Conservation (phyloP, 2,888 invertebrate species). For the Bedellia somnulentella region DNA sequence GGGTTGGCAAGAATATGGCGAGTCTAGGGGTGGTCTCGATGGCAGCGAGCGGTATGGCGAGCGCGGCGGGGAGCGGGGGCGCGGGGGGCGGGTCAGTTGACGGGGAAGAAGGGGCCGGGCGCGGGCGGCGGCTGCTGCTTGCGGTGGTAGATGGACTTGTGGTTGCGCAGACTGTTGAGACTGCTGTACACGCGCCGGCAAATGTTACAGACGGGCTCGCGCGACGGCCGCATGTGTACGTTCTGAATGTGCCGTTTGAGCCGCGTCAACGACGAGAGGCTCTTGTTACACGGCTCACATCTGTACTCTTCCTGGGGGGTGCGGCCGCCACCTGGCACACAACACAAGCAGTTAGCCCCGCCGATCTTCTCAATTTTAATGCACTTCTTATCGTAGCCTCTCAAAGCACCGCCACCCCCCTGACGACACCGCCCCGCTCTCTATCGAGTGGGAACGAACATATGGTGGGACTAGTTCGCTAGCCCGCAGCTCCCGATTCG, state of each 20-base stretch:
- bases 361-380: constrained; percentile 52
- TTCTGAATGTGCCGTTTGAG: constrained; percentile 91
- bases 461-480: not conserved
- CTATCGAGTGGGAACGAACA: not conserved
- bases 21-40: constrained; percentile 38
- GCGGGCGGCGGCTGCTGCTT: constrained; percentile 68
- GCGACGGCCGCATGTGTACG: constrained; percentile 87
- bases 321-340: constrained; percentile 73
- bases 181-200: constrained; percentile 92
- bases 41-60: constrained; percentile 55
- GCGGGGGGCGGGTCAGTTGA: constrained; percentile 33
- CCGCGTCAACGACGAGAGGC: constrained; percentile 81
- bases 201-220: constrained; percentile 90
- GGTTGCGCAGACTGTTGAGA: constrained; percentile 86
- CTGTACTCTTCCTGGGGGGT: constrained; percentile 83
- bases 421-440: constrained; percentile 4
- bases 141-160: constrained; percentile 91
- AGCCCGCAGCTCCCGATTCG: too few relatives aligned
- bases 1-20: constrained; percentile 57
- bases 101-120: constrained; percentile 39
- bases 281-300: constrained; percentile 91
- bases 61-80: constrained; percentile 19
- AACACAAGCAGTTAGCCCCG: constrained; percentile 59
- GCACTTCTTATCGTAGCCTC: constrained; percentile 57
- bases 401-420: constrained; percentile 60